phyloP scores from a whole-genome alignment of 2,888 invertebrate species.

The Platerodrilus igneus region DNA sequence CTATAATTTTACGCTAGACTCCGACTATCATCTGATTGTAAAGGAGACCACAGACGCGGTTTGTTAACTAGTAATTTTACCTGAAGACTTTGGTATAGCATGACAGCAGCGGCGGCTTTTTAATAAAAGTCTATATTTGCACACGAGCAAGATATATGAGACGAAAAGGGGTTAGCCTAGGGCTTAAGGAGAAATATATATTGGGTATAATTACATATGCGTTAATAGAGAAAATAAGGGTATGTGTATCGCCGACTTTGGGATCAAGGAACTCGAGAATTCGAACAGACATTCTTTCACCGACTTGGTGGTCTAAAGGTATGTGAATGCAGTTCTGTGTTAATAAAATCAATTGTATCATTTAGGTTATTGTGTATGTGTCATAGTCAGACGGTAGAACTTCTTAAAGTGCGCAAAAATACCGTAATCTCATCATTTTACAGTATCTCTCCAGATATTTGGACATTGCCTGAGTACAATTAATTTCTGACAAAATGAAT shows the following conservation, averaged over 20 bases:
- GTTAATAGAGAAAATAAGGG: slow-evolving; percentile 41
- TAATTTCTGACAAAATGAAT: too few species aligned
- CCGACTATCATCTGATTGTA: slow-evolving; percentile 26
- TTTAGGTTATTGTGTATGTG: too few species aligned
- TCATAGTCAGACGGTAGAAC: too few species aligned
- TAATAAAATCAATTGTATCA: too few species aligned
- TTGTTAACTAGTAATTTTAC: slow-evolving; percentile 27
- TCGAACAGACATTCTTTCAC: slow-evolving; percentile 39
- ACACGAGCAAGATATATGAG: slow-evolving; percentile 32
- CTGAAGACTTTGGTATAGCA: slow-evolving; percentile 25
- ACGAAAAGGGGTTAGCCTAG: slow-evolving; percentile 30
- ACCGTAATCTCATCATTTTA: too few species aligned
- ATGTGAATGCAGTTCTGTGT: slow-evolving; percentile 41
- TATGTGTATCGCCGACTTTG: slow-evolving; percentile 33
- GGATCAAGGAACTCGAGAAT: slow-evolving; percentile 42
- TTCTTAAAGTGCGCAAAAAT: too few species aligned
- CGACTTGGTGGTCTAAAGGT: slow-evolving; percentile 36
- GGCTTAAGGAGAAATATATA: slow-evolving; percentile 33
- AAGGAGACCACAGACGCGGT: slow-evolving; percentile 26
- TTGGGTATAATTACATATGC: slow-evolving; percentile 42
- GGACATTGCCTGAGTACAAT: too few species aligned
- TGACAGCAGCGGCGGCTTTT: slow-evolving; percentile 29
- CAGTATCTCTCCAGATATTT: too few species aligned
- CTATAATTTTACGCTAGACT: slow-evolving; percentile 39
- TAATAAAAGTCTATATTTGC: slow-evolving; percentile 38